A percentile compares a stretch with the other conserved stretches of the same genome.
Evolutionary conservation across 1,140 invertebrate genomes (phyloP).

Genomic region (Telenomus remus): DNA sequence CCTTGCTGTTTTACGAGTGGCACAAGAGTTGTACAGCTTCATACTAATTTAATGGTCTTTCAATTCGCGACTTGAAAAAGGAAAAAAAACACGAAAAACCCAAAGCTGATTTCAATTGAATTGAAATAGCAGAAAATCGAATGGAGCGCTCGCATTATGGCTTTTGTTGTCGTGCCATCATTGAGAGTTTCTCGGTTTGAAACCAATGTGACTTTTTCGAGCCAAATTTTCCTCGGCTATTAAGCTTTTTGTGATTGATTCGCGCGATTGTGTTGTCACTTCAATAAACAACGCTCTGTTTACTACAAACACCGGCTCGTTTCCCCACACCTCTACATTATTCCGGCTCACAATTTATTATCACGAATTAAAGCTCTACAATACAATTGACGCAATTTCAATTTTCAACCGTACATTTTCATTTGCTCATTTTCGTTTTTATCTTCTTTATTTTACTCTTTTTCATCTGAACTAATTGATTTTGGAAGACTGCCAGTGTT

Average conservation of each 20-base stretch:
- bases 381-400: too few species aligned
- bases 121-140: conserved; percentile 12
- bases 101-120: conserved; percentile 30
- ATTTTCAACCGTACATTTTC: too few species aligned
- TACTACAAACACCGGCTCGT: neutral
- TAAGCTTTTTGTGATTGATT: conserved; percentile 1
- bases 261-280: neutral
- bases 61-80: conserved; percentile 6
- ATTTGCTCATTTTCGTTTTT: too few species aligned
- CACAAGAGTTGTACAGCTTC: conserved; percentile 20
- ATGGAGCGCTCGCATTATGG: conserved; percentile 4
- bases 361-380: too few species aligned
- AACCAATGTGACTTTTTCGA: conserved; percentile 6
- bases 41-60: conserved; percentile 26
- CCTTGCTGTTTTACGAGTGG: conserved; percentile 46
- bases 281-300: neutral
- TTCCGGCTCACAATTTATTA: neutral
- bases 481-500: too few species aligned
- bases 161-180: conserved; percentile 20
- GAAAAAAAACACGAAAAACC: too few species aligned
- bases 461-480: too few species aligned
- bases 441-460: too few species aligned
- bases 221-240: neutral
- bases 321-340: neutral
- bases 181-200: conserved; percentile 11